These are phyloP conservation scores for Eulemur albifrons DNA, from an alignment of 2,797 vertebrate species.

Conservation along the genomic window DNA sequence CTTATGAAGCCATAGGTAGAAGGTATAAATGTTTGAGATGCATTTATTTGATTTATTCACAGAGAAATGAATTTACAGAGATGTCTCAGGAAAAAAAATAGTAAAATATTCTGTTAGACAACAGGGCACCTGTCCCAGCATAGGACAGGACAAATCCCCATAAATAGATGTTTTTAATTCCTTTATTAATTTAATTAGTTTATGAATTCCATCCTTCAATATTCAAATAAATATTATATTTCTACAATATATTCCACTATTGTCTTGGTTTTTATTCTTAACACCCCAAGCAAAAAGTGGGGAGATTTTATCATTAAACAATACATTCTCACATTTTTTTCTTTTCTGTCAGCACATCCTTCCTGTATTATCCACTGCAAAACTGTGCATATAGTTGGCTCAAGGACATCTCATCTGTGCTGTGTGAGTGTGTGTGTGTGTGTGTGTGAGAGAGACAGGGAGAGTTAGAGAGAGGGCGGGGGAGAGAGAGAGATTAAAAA, in stretches of 20 bases:
- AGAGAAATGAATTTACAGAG: constrained; percentile 28
- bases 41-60: constrained; percentile 27
- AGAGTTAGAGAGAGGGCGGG: too few species aligned
- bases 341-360: background rate
- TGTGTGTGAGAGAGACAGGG: background rate
- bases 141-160: background rate
- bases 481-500: background rate
- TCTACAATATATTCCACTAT: background rate
- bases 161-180: constrained; percentile 16
- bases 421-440: background rate
- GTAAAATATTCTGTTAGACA: background rate
- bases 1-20: background rate
- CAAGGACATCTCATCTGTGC: background rate
- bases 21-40: background rate
- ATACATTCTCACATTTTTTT: background rate
- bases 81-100: background rate
- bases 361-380: background rate
- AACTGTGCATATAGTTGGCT: background rate
- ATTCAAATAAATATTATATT: constrained; percentile 38
- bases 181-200: background rate
- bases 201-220: background rate
- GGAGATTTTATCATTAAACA: background rate
- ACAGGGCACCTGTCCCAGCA: background rate
- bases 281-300: background rate
- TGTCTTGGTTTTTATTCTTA: constrained; percentile 16